Base-by-base conservation (phyloP, 2,113 vertebrate species). In the Accipiter cooperii region DNA sequence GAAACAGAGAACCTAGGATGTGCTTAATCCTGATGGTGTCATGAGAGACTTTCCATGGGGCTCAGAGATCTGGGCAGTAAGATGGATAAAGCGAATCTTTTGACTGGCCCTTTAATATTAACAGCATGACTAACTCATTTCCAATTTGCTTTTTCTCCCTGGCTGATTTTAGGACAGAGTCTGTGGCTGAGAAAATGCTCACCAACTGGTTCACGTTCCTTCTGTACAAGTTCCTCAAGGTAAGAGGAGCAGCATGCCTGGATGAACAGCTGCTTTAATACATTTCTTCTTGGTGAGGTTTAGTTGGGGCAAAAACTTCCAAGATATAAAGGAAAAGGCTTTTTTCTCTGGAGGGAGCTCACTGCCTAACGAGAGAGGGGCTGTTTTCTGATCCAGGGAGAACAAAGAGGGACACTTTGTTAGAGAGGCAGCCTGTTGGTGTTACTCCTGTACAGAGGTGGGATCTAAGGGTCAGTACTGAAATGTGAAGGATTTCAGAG, bases 151-250 rank as follows among this genome's bases (percentile, higher is more conserved):
- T 61, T 94, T 75, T 64, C 29, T 96, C 61, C 5, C 66, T 89
- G 86, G 83, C 69, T 66, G n/a, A 15, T 97, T 96, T 73, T 93
- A 99, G 99, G 97, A 99, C 99, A 3, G 99, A 99, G 93, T 99
- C 99, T 1, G 99, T 99, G 85, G 99, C 99, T 22, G 99, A 99
- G 96, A 99, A 99, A 87, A 99, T 99, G 99, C 87, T 99, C 69
- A 99, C 99, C 52, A 99, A 99, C 58, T 99, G 99, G 99, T 99
- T 99, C 96, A 99, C 99, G 9, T 99, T 99, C 93, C 98, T 99
- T 22, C 97, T 99, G 49, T 99, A 99, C 97, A 99, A 99, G 87
- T 99, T 99, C 92, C 98, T 99, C 58, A 99, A 99, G 99, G 99
- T 99, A 98, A 94, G 97, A 64, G 49, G 16, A 80, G 31, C 17